These are phyloP conservation scores for Nebria brevicollis DNA, from an alignment of 2,888 invertebrate genomes.

Conservation along the genomic window DNA sequence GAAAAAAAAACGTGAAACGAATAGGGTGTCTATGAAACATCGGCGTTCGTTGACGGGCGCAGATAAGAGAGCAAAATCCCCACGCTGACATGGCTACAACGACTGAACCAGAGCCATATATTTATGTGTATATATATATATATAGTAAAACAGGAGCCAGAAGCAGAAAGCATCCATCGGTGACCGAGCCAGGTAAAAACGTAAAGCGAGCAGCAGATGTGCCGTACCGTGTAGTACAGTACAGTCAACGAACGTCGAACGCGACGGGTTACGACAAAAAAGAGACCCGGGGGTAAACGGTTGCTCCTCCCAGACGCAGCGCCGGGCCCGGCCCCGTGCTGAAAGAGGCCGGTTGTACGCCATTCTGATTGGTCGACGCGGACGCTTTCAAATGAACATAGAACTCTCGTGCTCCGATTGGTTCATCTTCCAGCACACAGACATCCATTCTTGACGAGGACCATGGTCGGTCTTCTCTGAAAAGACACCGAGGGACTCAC, in stretches of 20 bases:
- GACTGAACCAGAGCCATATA: neutral
- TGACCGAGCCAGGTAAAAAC: slow-evolving; percentile 20
- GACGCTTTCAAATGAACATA: slow-evolving; percentile 38
- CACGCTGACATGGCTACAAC: neutral
- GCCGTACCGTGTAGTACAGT: neutral
- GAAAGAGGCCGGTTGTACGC: slow-evolving; percentile 33
- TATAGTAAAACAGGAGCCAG: neutral
- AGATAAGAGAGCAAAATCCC: neutral
- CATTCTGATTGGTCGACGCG: slow-evolving; percentile 17
- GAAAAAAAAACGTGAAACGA: neutral
- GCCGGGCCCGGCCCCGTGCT: slow-evolving; percentile 20
- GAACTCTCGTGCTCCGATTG: slow-evolving; percentile 17
- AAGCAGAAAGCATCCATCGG: neutral
- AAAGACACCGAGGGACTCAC: slow-evolving; percentile 16
- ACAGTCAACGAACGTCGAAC: neutral
- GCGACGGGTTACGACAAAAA: neutral
- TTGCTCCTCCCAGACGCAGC: slow-evolving; percentile 23
- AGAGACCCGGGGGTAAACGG: slow-evolving; percentile 11
- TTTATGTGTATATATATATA: too few relatives aligned
- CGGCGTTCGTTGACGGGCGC: neutral
- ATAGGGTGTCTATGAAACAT: too few relatives aligned
- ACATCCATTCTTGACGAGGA: slow-evolving; percentile 38
- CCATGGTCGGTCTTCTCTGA: slow-evolving; percentile 29
- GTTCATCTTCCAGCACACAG: slow-evolving; percentile 36
- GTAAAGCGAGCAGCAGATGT: slow-evolving; percentile 26